These are phyloP conservation scores for Diachasma alloeum DNA, from an alignment of 1,140 invertebrate species.

Conservation along the genomic window DNA sequence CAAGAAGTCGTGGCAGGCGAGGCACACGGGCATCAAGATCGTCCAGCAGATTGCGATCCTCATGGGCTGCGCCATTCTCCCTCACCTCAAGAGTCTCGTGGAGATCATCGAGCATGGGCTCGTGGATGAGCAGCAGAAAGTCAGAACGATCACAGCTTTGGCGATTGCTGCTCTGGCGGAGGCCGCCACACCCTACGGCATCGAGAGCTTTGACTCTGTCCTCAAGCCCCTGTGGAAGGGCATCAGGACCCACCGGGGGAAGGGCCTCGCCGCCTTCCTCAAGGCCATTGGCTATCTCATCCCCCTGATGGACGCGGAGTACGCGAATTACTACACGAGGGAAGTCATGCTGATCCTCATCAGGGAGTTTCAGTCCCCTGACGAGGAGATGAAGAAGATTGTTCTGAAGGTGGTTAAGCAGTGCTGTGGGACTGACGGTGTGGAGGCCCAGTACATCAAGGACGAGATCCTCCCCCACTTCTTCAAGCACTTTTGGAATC, in stretches of 20 bases:
- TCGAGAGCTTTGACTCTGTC: constrained; percentile 99
- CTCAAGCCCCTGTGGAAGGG: constrained; percentile 99
- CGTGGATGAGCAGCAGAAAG: constrained; percentile 89
- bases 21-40: constrained; percentile 99
- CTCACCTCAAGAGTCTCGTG: constrained; percentile 96
- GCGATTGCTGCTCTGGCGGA: constrained; percentile 98
- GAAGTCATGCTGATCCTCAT: constrained; percentile 99
- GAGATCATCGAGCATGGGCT: constrained; percentile 99
- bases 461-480: constrained; percentile 99
- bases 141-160: constrained; percentile 96
- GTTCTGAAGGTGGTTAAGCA: constrained; percentile 99
- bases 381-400: constrained; percentile 99
- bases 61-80: constrained; percentile 99
- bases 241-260: constrained; percentile 97
- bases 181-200: constrained; percentile 98
- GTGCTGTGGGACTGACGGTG: constrained; percentile 99
- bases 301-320: constrained; percentile 99
- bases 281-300: constrained; percentile 99
- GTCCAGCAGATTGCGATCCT: constrained; percentile 99
- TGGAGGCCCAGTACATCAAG: constrained; percentile 98
- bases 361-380: constrained; percentile 98
- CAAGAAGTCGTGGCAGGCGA: constrained; percentile 99
- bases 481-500: constrained; percentile 99
- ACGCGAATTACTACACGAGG: constrained; percentile 98
- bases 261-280: constrained; percentile 97